Percentiles rank a stretch among this genome's conserved stretches.
Evolutionary conservation across 92 coral and sea anemone genomes (phyloP).

Genomic region (Blastomussa wellsi): DNA sequence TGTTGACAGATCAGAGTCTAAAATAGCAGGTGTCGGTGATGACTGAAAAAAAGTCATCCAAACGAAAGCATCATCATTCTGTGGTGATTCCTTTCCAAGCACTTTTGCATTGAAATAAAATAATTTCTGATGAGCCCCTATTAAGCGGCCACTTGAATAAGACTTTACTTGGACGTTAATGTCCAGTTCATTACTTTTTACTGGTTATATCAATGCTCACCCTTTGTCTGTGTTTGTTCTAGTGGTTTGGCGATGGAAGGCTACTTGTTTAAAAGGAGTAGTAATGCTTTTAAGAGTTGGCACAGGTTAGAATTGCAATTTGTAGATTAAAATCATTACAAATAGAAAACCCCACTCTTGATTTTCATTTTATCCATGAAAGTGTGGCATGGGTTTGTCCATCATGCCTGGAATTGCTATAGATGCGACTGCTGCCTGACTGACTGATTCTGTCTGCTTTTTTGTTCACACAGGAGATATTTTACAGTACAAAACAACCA

Average conservation of each 20-base stretch:
- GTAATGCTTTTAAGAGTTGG: constrained; percentile 98
- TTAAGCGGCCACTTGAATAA: too few species aligned
- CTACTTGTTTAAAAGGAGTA: constrained; percentile 94
- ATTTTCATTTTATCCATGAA: background rate
- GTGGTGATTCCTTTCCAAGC: too few species aligned
- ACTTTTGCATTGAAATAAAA: too few species aligned
- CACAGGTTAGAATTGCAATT: constrained; percentile 66
- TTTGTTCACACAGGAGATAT: constrained; percentile 72
- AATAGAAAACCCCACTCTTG: background rate
- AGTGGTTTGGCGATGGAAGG: constrained; percentile 98
- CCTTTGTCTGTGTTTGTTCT: background rate
- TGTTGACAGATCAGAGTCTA: too few species aligned
- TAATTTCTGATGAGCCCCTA: too few species aligned
- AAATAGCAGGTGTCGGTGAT: too few species aligned
- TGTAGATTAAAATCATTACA: background rate
- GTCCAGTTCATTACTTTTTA: too few species aligned
- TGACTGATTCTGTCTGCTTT: background rate
- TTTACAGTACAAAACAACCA: constrained; percentile 91
- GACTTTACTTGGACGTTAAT: too few species aligned
- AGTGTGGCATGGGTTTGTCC: background rate
- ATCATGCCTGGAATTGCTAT: background rate
- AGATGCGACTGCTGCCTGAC: too few species aligned
- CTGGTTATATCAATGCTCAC: too few species aligned
- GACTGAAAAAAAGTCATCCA: too few species aligned
- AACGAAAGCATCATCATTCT: too few species aligned